Conservation (phyloP, 2,888 invertebrate genomes). For the Cryptocheilus praepositus region DNA sequence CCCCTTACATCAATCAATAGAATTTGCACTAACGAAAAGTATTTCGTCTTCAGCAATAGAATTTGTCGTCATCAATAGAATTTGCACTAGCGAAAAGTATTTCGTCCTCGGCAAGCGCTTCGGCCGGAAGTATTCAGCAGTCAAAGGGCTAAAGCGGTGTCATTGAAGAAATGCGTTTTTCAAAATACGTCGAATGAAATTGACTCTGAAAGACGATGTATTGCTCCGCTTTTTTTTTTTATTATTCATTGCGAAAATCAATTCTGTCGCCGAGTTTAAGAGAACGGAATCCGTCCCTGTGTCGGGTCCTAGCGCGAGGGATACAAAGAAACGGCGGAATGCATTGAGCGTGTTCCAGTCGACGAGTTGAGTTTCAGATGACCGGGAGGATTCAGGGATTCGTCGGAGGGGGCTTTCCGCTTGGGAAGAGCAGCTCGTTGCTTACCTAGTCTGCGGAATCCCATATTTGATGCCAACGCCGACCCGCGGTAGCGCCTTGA, state of each 20-base stretch:
- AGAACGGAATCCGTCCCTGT: constrained; percentile 42
- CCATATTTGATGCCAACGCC: constrained; percentile 99
- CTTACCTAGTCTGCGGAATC: constrained; percentile 96
- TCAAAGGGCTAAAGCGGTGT: no score
- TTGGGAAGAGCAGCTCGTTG: constrained; percentile 21
- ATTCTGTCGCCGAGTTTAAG: constrained; percentile 16
- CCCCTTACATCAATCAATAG: no score
- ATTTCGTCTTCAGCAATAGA: no score
- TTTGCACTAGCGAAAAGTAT: no score
- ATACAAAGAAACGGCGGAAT: constrained; percentile 69
- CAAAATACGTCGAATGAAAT: no score
- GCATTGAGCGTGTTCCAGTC: constrained; percentile 61
- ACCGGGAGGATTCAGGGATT: constrained; percentile 34
- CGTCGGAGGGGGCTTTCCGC: constrained; percentile 15
- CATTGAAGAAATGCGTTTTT: no score
- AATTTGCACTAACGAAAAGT: no score
- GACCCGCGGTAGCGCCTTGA: constrained; percentile 96
- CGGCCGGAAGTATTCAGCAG: no score
- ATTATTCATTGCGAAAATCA: background rate
- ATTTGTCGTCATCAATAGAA: no score
- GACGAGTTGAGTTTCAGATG: constrained; percentile 33
- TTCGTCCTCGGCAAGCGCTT: no score
- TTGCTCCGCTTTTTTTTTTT: no score
- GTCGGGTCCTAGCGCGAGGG: constrained; percentile 37
- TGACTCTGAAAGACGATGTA: no score